Evolutionary conservation across 2,113 vertebrate species (phyloP).

Genomic region (Panurus biarmicus): DNA sequence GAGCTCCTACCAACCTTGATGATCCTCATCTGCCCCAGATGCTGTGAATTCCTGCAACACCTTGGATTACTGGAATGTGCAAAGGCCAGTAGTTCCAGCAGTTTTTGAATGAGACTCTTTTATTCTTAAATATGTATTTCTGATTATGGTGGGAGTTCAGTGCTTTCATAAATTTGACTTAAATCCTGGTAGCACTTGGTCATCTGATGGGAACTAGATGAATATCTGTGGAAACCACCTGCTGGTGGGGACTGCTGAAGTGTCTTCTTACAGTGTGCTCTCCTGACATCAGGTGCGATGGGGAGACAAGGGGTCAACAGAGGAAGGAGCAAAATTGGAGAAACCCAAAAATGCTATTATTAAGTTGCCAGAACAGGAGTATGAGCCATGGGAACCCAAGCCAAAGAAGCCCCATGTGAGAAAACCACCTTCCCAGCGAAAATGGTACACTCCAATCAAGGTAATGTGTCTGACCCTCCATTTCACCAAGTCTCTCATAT

Average conservation of each 20-base stretch:
- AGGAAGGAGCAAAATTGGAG: slow-evolving; percentile 88
- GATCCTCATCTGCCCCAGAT: neutral
- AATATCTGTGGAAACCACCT: neutral
- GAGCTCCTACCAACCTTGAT: neutral
- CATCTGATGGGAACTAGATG: neutral
- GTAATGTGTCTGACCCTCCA: neutral
- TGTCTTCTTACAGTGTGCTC: neutral
- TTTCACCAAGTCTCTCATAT: neutral
- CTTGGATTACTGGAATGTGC: neutral
- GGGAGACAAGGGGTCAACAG: slow-evolving; percentile 87
- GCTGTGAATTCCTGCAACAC: neutral
- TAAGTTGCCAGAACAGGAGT: slow-evolving; percentile 87
- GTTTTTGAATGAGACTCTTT: neutral
- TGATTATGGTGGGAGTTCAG: neutral
- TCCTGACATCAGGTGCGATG: slow-evolving; percentile 76
- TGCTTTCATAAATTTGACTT: neutral
- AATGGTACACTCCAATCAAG: slow-evolving; percentile 87
- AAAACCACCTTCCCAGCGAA: slow-evolving; percentile 68
- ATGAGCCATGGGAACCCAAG: slow-evolving; percentile 82
- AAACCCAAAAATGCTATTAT: slow-evolving; percentile 88
- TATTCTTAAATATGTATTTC: neutral
- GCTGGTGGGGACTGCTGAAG: neutral
- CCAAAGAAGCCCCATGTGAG: slow-evolving; percentile 66
- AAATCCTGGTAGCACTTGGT: neutral
- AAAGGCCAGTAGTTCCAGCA: neutral